These are phyloP conservation scores for Cantharis lateralis DNA, from an alignment of 2,888 invertebrate genomes.

Conservation along the genomic window DNA sequence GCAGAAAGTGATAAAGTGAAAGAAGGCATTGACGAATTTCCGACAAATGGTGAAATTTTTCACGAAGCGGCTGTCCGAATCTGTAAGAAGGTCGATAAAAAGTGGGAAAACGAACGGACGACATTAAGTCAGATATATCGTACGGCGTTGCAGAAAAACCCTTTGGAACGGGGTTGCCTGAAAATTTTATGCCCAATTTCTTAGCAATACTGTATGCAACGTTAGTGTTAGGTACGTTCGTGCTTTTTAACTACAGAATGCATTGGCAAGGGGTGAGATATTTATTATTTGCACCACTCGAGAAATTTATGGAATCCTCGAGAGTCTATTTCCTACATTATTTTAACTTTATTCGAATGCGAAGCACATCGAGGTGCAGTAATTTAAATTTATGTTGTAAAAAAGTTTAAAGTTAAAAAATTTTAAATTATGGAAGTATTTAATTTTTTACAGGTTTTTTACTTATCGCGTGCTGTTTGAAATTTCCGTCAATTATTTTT, in stretches of 20 bases:
- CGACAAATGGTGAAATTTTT: slow-evolving; percentile 39
- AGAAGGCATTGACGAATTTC: slow-evolving; percentile 37
- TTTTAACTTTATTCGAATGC: slow-evolving; percentile 5
- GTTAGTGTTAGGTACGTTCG: slow-evolving; percentile 12
- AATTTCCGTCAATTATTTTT: slow-evolving; percentile 3
- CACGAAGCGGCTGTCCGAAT: slow-evolving; percentile 32
- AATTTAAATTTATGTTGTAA: slow-evolving; percentile 6
- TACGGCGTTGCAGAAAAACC: slow-evolving; percentile 28
- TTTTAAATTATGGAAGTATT: slow-evolving; percentile 3
- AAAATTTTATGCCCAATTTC: slow-evolving; percentile 43
- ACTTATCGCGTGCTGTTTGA: slow-evolving; percentile 1
- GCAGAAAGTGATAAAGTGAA: slow-evolving; percentile 26
- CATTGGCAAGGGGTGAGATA: slow-evolving; percentile 20
- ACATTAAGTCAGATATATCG: slow-evolving; percentile 39
- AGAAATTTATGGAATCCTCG: slow-evolving; percentile 28
- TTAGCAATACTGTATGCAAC: slow-evolving; percentile 29
- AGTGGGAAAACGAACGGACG: slow-evolving; percentile 39
- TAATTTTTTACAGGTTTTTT: slow-evolving; percentile 1
- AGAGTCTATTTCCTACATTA: slow-evolving; percentile 22
- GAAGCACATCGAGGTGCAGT: slow-evolving; percentile 2
- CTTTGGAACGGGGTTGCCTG: slow-evolving; percentile 30
- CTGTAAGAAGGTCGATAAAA: slow-evolving; percentile 36
- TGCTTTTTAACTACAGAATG: slow-evolving; percentile 26
- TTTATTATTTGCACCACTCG: slow-evolving; percentile 27
- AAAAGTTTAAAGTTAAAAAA: neutral